Conservation (phyloP, 2,888 invertebrate species). For the Perithous albicinctus region DNA sequence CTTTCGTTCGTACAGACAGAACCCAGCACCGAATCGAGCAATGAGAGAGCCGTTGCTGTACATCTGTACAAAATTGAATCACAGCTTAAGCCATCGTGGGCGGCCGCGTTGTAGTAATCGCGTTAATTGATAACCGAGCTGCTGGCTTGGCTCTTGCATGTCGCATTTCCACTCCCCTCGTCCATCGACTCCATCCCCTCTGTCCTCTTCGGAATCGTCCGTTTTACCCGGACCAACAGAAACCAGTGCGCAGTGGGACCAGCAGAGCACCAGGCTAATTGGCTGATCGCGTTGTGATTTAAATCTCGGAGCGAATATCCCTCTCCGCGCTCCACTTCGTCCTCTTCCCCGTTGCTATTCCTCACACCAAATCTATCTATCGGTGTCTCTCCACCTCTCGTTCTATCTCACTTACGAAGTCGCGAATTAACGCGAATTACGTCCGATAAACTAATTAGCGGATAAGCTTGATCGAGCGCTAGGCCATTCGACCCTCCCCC, state of each 20-base stretch:
- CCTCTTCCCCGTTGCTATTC: conserved; percentile 21
- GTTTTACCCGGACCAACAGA: conserved; percentile 51
- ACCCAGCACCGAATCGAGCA: conserved; percentile 19
- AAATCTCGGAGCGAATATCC: conserved; percentile 74
- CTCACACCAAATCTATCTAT: conserved; percentile 50
- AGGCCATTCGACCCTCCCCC: conserved; percentile 36
- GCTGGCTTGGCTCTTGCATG: conserved; percentile 67
- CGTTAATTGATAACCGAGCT: conserved; percentile 82
- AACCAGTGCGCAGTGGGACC: conserved; percentile 44
- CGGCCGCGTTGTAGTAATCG: conserved; percentile 70
- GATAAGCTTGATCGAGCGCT: conserved; percentile 69
- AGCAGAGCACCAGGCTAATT: conserved; percentile 72
- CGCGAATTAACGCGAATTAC: conserved; percentile 79
- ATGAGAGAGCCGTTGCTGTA: conserved; percentile 42
- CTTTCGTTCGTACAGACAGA: conserved; percentile 24
- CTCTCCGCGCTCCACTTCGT: not conserved
- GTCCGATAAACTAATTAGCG: conserved; percentile 80
- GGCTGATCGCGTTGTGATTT: conserved; percentile 79
- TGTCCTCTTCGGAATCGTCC: conserved; percentile 19
- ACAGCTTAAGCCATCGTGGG: conserved; percentile 78
- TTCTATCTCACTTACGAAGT: conserved; percentile 61
- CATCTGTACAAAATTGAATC: conserved; percentile 78
- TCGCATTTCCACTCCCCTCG: conserved; percentile 46
- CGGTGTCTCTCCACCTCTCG: conserved; percentile 32
- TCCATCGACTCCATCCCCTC: conserved; percentile 35